Base-by-base conservation (phyloP, 2,113 vertebrate genomes). In the Cryptomyrus ogoouensis region DNA sequence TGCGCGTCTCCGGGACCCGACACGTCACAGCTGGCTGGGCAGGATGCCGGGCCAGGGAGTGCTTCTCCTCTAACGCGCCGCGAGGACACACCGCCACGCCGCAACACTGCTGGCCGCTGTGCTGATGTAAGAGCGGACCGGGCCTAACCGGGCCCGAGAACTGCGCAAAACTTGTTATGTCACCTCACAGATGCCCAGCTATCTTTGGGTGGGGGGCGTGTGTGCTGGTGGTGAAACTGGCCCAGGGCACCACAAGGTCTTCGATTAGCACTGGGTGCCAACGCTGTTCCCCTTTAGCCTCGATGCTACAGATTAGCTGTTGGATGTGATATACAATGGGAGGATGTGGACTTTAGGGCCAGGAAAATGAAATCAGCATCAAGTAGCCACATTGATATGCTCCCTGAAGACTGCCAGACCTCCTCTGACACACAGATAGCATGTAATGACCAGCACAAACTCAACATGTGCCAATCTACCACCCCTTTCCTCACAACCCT, bases 221-320 rank as follows among this genome's bases (percentile, higher is more conserved):
- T 19, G 19, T 56, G 19, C 17, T 17, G 1, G 53, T 0, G 0
- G 53, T 3, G 21, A 24, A 58, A 58, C 53, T 62, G 21, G 24
- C 58, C 24, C 58, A 3, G 58, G 24, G 58, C 58, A 62, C 58
- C 56, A n/a, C 56, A 62, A 62, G 7, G 7, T 47, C 89, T 56
- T 85, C 35, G 49, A 39, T 80, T 17, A 17, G 44, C 58, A 90
- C 62, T 56, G 53, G 19, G 52, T 2, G 3, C 17, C 15, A 52
- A 52, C 50, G 4, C 50, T 27, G 35, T 17, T 35, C 27, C 46
- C 3, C 24, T 49, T 90, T 74, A 74, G 39, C 6, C 17, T 70
- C 2, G 13, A 19, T 17, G 62, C 44, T 90, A 90, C 74, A 90
- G 87, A 87, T 90, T 90, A 52, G 10, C 74, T 90, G 84, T 87